A percentile compares a stretch with the other conserved stretches of the same genome.
Conservation (phyloP, 2,797 vertebrate species). For the Chaenodraco wilsoni region DNA sequence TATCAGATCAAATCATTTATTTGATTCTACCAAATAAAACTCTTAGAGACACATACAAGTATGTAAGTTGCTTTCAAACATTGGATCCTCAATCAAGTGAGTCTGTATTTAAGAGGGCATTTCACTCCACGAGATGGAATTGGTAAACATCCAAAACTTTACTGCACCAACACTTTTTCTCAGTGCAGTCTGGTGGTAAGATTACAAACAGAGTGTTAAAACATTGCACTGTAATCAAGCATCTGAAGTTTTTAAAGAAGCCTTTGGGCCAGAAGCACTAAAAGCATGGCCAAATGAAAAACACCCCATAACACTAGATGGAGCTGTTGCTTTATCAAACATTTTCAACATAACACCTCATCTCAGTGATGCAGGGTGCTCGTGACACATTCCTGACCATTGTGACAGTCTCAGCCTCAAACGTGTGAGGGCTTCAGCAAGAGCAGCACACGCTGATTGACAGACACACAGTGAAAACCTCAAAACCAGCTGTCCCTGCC, state of each 20-base stretch:
- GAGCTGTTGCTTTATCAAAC: slow-evolving; percentile 66
- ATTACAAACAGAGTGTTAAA: slow-evolving; percentile 12
- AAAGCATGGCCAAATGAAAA: background rate
- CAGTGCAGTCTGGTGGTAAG: background rate
- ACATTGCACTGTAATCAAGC: slow-evolving; percentile 14
- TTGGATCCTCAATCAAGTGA: background rate
- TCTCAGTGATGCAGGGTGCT: slow-evolving; percentile 32
- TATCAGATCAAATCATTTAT: background rate
- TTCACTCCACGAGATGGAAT: slow-evolving; percentile 6
- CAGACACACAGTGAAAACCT: slow-evolving; percentile 63
- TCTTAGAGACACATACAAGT: background rate
- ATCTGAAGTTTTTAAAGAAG: slow-evolving; percentile 2
- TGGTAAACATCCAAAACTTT: slow-evolving; percentile 8
- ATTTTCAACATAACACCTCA: background rate
- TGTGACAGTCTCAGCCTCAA: slow-evolving; percentile 56
- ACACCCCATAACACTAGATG: slow-evolving; percentile 65
- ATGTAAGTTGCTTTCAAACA: background rate
- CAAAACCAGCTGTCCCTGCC: slow-evolving; percentile 71
- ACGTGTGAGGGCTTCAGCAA: slow-evolving; percentile 45
- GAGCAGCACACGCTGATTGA: slow-evolving; percentile 57
- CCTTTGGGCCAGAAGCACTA: slow-evolving; percentile 3
- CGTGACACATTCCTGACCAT: slow-evolving; percentile 58
- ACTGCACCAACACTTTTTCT: background rate
- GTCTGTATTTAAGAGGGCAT: background rate
- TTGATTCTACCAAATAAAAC: background rate